Percentiles rank a stretch among this genome's conserved stretches.
Conservation (phyloP, 2,113 vertebrate genomes). For the Orientallactaga bullata region DNA sequence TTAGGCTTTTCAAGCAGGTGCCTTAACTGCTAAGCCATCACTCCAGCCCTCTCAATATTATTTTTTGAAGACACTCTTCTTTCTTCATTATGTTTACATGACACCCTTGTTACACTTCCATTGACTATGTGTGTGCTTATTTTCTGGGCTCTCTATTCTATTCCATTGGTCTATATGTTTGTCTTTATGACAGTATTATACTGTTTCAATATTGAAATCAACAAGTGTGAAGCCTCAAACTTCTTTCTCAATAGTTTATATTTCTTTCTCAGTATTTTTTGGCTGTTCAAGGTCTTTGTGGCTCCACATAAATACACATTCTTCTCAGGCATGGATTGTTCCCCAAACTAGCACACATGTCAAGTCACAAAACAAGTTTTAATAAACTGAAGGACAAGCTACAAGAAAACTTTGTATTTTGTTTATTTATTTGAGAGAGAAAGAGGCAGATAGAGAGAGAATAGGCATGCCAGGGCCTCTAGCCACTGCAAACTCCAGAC, state of each 20-base stretch:
- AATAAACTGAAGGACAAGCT: background rate
- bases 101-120: background rate
- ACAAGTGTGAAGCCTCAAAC: background rate
- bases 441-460: too few relatives aligned
- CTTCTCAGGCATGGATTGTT: background rate
- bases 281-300: background rate
- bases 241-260: background rate
- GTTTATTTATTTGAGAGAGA: too few relatives aligned
- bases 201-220: background rate
- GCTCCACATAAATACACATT: background rate
- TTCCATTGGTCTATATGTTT: background rate
- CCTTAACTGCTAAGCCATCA: too few relatives aligned
- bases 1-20: too few relatives aligned
- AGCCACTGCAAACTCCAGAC: too few relatives aligned
- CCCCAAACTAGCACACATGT: background rate
- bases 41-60: background rate
- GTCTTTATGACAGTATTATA: background rate
- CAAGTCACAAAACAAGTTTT: background rate
- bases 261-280: slow-evolving; percentile 8
- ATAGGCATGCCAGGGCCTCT: too few relatives aligned
- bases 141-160: background rate
- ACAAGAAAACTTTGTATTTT: too few relatives aligned
- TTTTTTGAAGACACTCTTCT: background rate
- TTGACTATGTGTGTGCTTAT: background rate
- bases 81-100: background rate